These are phyloP conservation scores for Dromas ardeola DNA, from an alignment of 2,113 vertebrate genomes.

Conservation along the genomic window DNA sequence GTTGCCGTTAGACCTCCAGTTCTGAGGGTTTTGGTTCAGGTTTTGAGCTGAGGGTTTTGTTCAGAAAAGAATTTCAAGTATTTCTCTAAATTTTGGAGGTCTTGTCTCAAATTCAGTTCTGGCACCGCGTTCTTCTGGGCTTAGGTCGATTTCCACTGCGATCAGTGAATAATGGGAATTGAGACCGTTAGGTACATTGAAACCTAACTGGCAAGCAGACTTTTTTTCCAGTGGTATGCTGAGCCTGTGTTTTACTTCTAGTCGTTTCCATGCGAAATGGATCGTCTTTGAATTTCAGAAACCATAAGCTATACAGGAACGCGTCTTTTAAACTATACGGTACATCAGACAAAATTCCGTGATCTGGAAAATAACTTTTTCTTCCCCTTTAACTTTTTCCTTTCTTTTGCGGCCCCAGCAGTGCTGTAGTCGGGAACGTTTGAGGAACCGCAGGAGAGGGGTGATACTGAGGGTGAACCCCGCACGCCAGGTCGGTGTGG, in stretches of 20 bases:
- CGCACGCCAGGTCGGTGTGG: fast-evolving
- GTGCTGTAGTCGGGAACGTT: neutral
- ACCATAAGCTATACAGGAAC: neutral
- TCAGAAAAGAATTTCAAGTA: neutral
- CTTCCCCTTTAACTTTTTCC: neutral
- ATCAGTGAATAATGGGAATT: neutral
- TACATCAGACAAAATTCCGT: neutral
- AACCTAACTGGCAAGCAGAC: neutral
- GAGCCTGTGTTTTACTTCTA: slow-evolving; percentile 1
- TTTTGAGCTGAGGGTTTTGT: neutral
- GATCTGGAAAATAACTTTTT: neutral
- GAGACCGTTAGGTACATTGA: neutral
- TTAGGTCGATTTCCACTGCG: neutral
- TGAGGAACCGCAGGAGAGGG: neutral
- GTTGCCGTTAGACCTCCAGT: neutral
- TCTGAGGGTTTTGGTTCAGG: neutral
- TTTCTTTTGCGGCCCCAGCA: neutral
- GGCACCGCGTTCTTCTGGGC: neutral
- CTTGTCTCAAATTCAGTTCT: neutral
- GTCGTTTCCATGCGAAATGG: neutral
- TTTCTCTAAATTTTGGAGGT: neutral
- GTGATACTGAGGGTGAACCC: fast-evolving
- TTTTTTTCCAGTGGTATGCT: neutral
- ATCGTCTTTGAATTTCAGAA: slow-evolving; percentile 32
- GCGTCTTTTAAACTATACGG: neutral